phyloP scores from a whole-genome alignment of 2,797 vertebrate genomes.

The Takifugu rubripes region DNA sequence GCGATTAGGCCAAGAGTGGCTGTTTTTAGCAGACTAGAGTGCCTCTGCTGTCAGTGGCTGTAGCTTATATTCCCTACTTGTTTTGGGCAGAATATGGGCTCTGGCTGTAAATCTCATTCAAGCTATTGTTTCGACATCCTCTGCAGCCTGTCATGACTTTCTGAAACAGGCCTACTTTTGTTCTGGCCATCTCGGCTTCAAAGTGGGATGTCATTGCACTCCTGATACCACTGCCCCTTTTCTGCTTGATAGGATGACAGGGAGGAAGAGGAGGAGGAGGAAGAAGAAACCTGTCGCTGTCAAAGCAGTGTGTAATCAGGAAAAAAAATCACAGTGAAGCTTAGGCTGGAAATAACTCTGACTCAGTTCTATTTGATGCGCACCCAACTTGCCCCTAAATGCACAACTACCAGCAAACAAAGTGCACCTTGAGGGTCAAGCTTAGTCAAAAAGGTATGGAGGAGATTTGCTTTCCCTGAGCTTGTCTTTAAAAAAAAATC shows the following conservation, averaged over 20 bases:
- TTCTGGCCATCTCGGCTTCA: conserved; percentile 66
- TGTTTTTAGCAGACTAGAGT: conserved; percentile 62
- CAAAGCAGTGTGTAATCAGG: conserved; percentile 57
- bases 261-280: conserved; percentile 45
- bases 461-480: conserved; percentile 25
- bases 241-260: conserved; percentile 56
- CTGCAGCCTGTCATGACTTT: conserved; percentile 73
- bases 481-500: conserved; percentile 46
- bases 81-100: conserved; percentile 66
- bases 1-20: conserved; percentile 29
- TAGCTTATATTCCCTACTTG: conserved; percentile 71
- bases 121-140: conserved; percentile 76
- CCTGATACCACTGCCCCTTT: conserved; percentile 63
- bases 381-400: too few species aligned
- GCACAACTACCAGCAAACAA: too few species aligned
- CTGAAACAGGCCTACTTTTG: conserved; percentile 75
- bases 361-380: not conserved
- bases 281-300: conserved; percentile 62
- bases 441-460: too few species aligned
- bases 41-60: conserved; percentile 53
- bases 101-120: conserved; percentile 73
- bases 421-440: too few species aligned
- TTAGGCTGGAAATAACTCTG: conserved; percentile 35
- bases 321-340: conserved; percentile 42
- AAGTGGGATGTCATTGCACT: conserved; percentile 56